Evolutionary conservation across 1,140 invertebrate genomes (phyloP).

Genomic region (Drosophila mayri): DNA sequence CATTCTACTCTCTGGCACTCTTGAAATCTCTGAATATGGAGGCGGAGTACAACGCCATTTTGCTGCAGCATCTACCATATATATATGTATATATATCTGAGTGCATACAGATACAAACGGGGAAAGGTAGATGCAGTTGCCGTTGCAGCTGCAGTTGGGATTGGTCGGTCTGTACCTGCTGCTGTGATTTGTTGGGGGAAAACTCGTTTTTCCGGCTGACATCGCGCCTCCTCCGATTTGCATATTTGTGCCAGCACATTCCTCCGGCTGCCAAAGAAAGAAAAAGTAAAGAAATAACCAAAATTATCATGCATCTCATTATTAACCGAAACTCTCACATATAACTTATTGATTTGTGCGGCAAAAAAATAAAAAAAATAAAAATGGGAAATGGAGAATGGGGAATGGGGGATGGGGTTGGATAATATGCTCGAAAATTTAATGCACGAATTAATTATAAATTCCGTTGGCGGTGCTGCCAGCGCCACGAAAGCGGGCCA

Average conservation of each 20-base stretch:
- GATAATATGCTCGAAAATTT: slow-evolving; percentile 45
- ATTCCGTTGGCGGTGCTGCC: slow-evolving; percentile 68
- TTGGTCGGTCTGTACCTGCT: slow-evolving; percentile 26
- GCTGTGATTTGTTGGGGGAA: slow-evolving; percentile 38
- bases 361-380: background rate
- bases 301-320: slow-evolving; percentile 51
- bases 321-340: slow-evolving; percentile 47
- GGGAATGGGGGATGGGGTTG: slow-evolving; percentile 1
- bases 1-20: background rate
- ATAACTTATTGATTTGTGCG: slow-evolving; percentile 52
- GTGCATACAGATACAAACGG: background rate
- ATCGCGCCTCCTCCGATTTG: slow-evolving; percentile 12
- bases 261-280: slow-evolving; percentile 8
- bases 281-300: slow-evolving; percentile 10
- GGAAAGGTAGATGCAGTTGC: background rate
- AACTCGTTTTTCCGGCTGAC: slow-evolving; percentile 33
- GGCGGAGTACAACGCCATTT: slow-evolving; percentile 26
- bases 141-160: slow-evolving; percentile 16
- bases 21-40: background rate
- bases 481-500: slow-evolving; percentile 64
- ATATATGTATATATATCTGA: background rate
- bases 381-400: background rate
- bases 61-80: slow-evolving; percentile 29
- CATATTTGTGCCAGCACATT: slow-evolving; percentile 14
- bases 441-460: slow-evolving; percentile 79